Evolutionary conservation across 2,888 invertebrate genomes (phyloP).

Genomic region (Cosmopolites sordidus): DNA sequence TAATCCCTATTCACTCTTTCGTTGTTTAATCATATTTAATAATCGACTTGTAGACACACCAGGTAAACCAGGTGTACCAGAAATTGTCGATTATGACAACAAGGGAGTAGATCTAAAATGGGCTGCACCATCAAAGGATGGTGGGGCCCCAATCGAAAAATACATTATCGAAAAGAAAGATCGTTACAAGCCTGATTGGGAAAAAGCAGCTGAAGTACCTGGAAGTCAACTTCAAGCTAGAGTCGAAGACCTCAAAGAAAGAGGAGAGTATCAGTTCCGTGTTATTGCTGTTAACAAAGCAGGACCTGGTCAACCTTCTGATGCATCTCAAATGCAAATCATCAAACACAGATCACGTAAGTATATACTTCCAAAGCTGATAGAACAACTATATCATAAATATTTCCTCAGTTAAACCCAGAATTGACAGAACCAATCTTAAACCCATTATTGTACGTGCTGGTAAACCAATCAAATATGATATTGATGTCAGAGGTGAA

Average conservation of each 20-base stretch:
- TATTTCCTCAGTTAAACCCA: slow-evolving; percentile 75
- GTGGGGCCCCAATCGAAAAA: slow-evolving; percentile 88
- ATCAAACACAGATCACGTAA: slow-evolving; percentile 84
- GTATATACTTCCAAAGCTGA: too few species aligned
- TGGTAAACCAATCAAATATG: slow-evolving; percentile 88
- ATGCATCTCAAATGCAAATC: slow-evolving; percentile 83
- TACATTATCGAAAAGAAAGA: slow-evolving; percentile 92
- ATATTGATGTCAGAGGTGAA: slow-evolving; percentile 92
- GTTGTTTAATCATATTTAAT: too few species aligned
- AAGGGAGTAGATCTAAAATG: slow-evolving; percentile 89
- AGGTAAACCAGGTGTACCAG: slow-evolving; percentile 86
- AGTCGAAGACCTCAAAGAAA: slow-evolving; percentile 81
- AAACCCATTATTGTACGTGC: slow-evolving; percentile 85
- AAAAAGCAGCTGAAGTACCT: slow-evolving; percentile 81
- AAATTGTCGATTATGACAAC: slow-evolving; percentile 89
- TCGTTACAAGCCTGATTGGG: slow-evolving; percentile 81
- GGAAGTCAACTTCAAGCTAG: slow-evolving; percentile 70
- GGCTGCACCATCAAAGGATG: slow-evolving; percentile 83
- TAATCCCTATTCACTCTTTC: too few species aligned
- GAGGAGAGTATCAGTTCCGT: slow-evolving; percentile 88
- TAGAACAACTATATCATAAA: neutral
- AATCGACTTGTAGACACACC: slow-evolving; percentile 65
- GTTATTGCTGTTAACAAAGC: slow-evolving; percentile 91
- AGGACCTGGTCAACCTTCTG: slow-evolving; percentile 84
- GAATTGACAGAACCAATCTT: slow-evolving; percentile 92